Conservation (phyloP, 2,797 vertebrate genomes). For the Pangasius macronema region DNA sequence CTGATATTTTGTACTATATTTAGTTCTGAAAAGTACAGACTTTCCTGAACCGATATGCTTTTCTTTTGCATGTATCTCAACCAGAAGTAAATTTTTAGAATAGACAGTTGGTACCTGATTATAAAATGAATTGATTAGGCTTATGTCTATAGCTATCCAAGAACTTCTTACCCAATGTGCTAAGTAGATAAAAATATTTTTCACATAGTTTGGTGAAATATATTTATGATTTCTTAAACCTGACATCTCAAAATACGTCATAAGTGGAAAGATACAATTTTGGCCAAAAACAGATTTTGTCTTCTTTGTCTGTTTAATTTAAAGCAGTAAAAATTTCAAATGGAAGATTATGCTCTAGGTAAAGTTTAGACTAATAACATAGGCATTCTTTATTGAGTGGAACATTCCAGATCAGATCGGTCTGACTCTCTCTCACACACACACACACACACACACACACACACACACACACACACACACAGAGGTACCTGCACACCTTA, state of each 20-base stretch:
- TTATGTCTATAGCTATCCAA: not conserved
- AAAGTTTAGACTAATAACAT: conserved; percentile 41
- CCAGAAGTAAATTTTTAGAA: not conserved
- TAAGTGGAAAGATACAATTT: not conserved
- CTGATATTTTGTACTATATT: not conserved
- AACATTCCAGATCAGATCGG: not conserved
- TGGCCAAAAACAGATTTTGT: not conserved
- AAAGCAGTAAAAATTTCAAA: not conserved
- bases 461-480: conserved; percentile 27
- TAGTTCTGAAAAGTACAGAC: not conserved
- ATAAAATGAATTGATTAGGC: not conserved
- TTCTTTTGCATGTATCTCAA: not conserved
- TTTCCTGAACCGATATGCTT: not conserved
- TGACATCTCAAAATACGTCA: not conserved
- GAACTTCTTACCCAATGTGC: not conserved
- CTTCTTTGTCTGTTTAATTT: not conserved
- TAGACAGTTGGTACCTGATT: not conserved
- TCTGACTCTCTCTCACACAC: not conserved
- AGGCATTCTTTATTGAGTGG: not conserved
- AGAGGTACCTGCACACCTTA: conserved; percentile 19
- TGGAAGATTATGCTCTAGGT: conserved; percentile 1
- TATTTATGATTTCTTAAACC: not conserved
- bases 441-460: conserved; percentile 19
- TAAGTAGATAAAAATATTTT: not conserved
- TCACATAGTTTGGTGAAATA: not conserved